Evolutionary conservation across 1,140 invertebrate genomes (phyloP), one percentile per base, ranked within the genome.

Genomic region (Musca vetustissima): DNA sequence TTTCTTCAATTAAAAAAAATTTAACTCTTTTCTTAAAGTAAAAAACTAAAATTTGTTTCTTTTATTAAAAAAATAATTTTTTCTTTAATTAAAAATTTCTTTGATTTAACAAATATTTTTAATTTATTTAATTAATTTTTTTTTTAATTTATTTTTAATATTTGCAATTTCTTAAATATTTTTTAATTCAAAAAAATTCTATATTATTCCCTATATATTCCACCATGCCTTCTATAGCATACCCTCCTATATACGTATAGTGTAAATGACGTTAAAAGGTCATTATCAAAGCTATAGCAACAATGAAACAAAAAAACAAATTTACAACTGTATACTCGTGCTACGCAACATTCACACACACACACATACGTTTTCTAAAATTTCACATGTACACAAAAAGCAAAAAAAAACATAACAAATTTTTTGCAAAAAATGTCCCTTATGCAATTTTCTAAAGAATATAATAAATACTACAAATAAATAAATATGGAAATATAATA

Each of bases 221-320:
- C 32, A 28, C 55, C 17, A 6, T 22, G 19, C 57, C 6, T 8
- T 9, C 28, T 21, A 4, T 61, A 61, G 57, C 28, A 9, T 32
- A 28, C 13, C 32, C 25, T 6, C n/a, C n/a, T n/a, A n/a, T n/a
- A n/a, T n/a, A n/a, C n/a, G n/a, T n/a, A 19, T 28, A 21, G 21
- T 2, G 19, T 61, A 36, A 61, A 55, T 55, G 53, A 55, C 22
- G 53, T 55, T 55, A 55, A 55, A n/a, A 61, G 57, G 57, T 61
- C 57, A 61, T 61, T 61, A 61, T 36, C 57, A 61, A 61, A 28
- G 21, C 9, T n/a, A n/a, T n/a, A 15, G 49, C 49, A 52, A 28
- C 28, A 43, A 9, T 14, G 25, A 25, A 59, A 59, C 14, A 59
- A 32, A 28, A n/a, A n/a, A n/a, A n/a, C n/a, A n/a, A n/a, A 43